Evolutionary conservation across 1,140 invertebrate genomes (phyloP).

Genomic region (Drosophila seguyi): DNA sequence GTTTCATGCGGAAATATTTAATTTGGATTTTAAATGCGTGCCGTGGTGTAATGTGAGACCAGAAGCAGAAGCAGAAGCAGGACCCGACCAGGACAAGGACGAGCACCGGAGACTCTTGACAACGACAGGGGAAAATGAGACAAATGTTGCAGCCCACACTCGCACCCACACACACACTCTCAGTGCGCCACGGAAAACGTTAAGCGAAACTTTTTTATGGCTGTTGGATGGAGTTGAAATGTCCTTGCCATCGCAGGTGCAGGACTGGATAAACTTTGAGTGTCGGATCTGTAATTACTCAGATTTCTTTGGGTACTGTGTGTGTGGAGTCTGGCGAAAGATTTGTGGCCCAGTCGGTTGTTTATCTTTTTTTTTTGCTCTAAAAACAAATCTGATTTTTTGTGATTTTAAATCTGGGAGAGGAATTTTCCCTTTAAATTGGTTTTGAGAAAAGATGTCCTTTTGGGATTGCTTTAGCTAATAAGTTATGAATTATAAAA

Average conservation of each 20-base stretch:
- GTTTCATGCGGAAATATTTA: constrained; percentile 83
- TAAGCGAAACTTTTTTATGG: constrained; percentile 57
- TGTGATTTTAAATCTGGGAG: constrained; percentile 2
- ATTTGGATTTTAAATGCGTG: constrained; percentile 83
- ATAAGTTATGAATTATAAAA: background rate
- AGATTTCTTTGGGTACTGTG: constrained; percentile 46
- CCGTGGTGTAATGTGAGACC: constrained; percentile 67
- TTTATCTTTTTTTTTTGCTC: constrained; percentile 26
- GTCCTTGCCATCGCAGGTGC: constrained; percentile 58
- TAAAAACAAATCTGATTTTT: constrained; percentile 15
- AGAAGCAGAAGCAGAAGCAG: constrained; percentile 11
- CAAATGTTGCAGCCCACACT: constrained; percentile 55
- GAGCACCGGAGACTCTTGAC: constrained; percentile 63
- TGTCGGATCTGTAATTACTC: constrained; percentile 64
- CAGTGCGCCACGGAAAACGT: constrained; percentile 21
- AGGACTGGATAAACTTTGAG: constrained; percentile 59
- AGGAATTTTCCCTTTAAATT: background rate
- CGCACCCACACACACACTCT: constrained; percentile 2
- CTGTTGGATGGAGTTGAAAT: constrained; percentile 41
- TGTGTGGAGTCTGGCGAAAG: constrained; percentile 22
- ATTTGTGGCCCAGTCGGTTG: constrained; percentile 22
- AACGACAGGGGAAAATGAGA: constrained; percentile 58
- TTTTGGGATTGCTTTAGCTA: background rate
- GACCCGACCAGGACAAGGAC: constrained; percentile 12
- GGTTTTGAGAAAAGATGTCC: background rate